Evolutionary conservation across 2,888 invertebrate species (phyloP), one percentile per base, ranked within the genome.

Genomic region (Scaptomyza cyrtandrae): DNA sequence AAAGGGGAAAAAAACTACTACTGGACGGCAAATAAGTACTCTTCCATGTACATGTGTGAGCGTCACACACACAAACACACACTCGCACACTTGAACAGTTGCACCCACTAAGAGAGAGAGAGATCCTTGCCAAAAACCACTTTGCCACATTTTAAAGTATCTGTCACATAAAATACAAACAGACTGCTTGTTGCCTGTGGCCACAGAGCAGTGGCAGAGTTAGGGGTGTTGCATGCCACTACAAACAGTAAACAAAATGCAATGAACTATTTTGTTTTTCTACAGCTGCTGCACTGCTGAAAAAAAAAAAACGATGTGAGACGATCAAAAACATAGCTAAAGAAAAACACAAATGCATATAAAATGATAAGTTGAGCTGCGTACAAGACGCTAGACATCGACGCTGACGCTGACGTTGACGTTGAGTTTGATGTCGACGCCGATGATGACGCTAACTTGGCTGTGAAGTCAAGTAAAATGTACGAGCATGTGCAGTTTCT

Each of bases 141-240:
- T 86, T 77, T 71, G 86, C 81, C 78, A 80, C 82, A 86, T 75
- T 82, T 82, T 82, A 82, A 82, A 84, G 82, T 84, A 75, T 82
- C 81, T 82, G 82, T 80, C 82, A 83, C 81, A 80, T 84, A 78
- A 82, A 82, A 61, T 75, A 75, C 70, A 69, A 72, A 71, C 78
- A 68, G 73, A 59, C 67, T 56, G 33, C 49, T 49, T 11, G 56
- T 41, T 68, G 70, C 56, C 72, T 50, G 59, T 63, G 49, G 72
- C 62, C 55, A 49, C 55, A 52, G 45, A 46, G 9, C 9, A n/a
- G 43, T 7, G 16, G 4, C 6, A 19, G 29, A 0, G 13, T 24
- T 10, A 41, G 10, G 43, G 27, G 19, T 6, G 35, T 7, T 27
- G n/a, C 1, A 4, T 24, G 1, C 52, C 7, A 52, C 33, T 46